These are phyloP conservation scores for Olivierus martensii DNA, from an alignment of 1,140 invertebrate genomes.

Conservation along the genomic window DNA sequence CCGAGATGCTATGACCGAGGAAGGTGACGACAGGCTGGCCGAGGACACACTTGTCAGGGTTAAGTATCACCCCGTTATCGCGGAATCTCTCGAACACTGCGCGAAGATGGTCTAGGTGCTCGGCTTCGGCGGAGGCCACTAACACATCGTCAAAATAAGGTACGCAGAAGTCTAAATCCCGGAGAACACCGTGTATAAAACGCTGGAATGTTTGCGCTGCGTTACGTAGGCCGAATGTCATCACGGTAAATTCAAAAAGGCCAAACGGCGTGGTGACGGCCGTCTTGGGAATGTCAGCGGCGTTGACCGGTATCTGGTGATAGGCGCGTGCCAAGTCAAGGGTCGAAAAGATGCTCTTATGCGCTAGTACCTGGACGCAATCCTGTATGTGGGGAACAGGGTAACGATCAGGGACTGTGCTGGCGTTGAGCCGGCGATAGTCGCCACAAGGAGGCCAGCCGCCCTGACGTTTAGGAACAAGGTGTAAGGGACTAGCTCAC, in stretches of 20 bases:
- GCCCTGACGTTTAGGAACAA: constrained; percentile 30
- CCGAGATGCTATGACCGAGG: constrained; percentile 6
- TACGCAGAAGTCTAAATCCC: constrained; percentile 1
- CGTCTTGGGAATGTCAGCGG: constrained; percentile 11
- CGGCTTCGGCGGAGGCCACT: background rate
- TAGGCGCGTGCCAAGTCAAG: constrained; percentile 1
- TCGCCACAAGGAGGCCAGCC: constrained; percentile 31
- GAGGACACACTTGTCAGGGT: no score
- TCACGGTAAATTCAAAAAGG: constrained; percentile 22
- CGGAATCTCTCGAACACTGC: constrained; percentile 1
- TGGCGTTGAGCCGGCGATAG: constrained; percentile 31
- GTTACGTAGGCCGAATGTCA: constrained; percentile 25
- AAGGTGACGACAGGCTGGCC: background rate
- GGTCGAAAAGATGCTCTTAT: constrained; percentile 9
- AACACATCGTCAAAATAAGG: constrained; percentile 10
- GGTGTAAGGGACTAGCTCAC: constrained; percentile 32
- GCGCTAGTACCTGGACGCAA: background rate
- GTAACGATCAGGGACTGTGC: constrained; percentile 30
- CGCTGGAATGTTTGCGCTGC: no score
- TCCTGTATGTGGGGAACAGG: constrained; percentile 24
- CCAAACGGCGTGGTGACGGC: constrained; percentile 19
- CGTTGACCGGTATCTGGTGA: constrained; percentile 11
- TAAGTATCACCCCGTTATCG: constrained; percentile 9
- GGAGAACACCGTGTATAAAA: constrained; percentile 13
- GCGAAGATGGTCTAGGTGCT: constrained; percentile 1